A percentile compares a stretch with the other conserved stretches of the same genome.
Evolutionary conservation across 2,113 vertebrate species (phyloP).

Genomic region (Psophia crepitans): DNA sequence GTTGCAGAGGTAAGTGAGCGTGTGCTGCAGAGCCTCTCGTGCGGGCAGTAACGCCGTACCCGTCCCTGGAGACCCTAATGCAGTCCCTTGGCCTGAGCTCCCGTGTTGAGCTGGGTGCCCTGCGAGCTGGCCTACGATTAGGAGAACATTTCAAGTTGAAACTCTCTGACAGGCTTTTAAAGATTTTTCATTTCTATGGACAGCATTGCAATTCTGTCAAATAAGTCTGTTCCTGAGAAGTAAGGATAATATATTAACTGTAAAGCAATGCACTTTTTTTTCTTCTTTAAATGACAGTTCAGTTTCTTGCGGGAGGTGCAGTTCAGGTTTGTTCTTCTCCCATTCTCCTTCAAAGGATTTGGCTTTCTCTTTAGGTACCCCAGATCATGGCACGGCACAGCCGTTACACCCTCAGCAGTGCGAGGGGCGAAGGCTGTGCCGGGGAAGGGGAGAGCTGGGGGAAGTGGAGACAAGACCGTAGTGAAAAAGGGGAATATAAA

Average conservation of each 20-base stretch:
- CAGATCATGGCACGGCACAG: background rate
- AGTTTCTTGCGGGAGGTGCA: background rate
- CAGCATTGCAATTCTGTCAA: background rate
- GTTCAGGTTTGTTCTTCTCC: background rate
- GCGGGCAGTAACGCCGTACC: fast-evolving
- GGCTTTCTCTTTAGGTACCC: background rate
- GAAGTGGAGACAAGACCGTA: fast-evolving
- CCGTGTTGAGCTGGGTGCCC: background rate
- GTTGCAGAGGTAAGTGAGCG: background rate
- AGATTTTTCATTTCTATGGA: background rate
- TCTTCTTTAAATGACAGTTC: background rate
- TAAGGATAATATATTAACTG: background rate
- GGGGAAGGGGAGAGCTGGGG: background rate
- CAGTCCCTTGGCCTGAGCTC: background rate
- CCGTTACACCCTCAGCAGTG: background rate
- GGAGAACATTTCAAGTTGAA: background rate
- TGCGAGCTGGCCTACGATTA: background rate
- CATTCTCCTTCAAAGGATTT: background rate
- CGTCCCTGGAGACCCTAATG: background rate
- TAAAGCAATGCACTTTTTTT: background rate
- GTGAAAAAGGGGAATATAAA: background rate
- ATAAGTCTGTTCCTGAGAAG: background rate
- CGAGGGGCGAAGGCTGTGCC: background rate
- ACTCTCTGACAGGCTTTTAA: background rate
- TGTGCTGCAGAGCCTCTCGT: background rate